Percentiles rank a stretch among this genome's conserved stretches.
phyloP scores from a whole-genome alignment of 2,888 invertebrate genomes.

The Isoperla grammatica region DNA sequence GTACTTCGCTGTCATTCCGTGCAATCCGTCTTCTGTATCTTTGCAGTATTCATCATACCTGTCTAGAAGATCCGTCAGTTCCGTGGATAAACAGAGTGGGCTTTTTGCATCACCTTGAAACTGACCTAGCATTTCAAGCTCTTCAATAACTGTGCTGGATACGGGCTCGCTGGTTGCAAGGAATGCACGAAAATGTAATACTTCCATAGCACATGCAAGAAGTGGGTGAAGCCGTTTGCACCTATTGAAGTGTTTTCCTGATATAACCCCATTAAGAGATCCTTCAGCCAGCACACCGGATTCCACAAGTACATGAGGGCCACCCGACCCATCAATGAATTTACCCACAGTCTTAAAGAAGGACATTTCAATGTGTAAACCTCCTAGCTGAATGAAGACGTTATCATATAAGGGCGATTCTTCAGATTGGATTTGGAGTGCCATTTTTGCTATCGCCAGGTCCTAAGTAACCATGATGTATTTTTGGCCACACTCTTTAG shows the following conservation, averaged over 20 bases:
- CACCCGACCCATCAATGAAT: conserved; percentile 31
- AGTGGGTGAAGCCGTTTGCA: conserved; percentile 32
- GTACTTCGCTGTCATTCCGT: conserved; percentile 32
- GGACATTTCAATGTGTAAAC: conserved; percentile 31
- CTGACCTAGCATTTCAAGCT: too few species aligned
- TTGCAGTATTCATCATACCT: too few species aligned
- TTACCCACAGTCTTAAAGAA: conserved; percentile 32
- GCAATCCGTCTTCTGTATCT: conserved; percentile 18
- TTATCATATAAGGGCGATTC: conserved; percentile 29
- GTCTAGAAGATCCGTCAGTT: too few species aligned
- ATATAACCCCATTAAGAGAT: conserved; percentile 32
- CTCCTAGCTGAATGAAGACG: conserved; percentile 26
- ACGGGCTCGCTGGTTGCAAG: conserved; percentile 19
- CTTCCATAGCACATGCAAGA: conserved; percentile 33
- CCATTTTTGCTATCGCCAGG: conserved; percentile 33
- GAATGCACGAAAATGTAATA: conserved; percentile 34
- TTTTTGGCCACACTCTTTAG: conserved; percentile 27
- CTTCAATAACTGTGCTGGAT: too few species aligned
- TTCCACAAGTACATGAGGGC: conserved; percentile 30
- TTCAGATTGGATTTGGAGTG: conserved; percentile 30
- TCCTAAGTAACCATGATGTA: conserved; percentile 28
- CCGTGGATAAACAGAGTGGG: too few species aligned
- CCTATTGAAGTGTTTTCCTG: conserved; percentile 33
- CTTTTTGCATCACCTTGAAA: too few species aligned
- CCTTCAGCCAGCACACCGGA: conserved; percentile 31